Base-by-base conservation (phyloP, 2,888 invertebrate species). In the Torymus texanus region DNA sequence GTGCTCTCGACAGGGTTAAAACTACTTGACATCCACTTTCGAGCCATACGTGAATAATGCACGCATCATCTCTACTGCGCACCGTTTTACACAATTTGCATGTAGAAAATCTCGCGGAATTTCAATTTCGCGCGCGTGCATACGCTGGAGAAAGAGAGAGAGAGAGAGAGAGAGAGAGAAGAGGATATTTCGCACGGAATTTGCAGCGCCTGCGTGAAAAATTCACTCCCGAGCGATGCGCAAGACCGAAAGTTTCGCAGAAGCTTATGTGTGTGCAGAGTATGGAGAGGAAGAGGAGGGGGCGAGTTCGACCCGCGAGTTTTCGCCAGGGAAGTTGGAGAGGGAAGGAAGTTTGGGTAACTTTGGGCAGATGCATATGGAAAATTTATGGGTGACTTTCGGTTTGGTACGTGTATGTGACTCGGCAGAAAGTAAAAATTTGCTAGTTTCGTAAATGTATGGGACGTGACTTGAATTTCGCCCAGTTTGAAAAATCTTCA, bases 41-140 rank as follows among this genome's bases (percentile, higher is more conserved):
- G 53, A 29, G 55, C 29, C 67, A 75, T 68, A 75, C 67, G 61
- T 61, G 75, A 75, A 75, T 75, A 75, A 75, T 75, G 68, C 68
- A 75, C 58, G 53, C 14, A 5, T 18, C 5, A 53, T 50, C 50
- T 21, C 50, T 24, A 21, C 18, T 8, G 18, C 29, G 14, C 65
- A 18, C 18, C 41, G 41, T 51, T 66, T 66, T 74, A 51, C 74
- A 65, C 56, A 58, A 74, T 74, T 65, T 74, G 56, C 73, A 65
- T 65, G 55, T 50, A 29, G 29, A 58, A 65, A 74, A 74, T 63
- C 8, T 21, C 18, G n/a, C 55, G 29, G 14, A 29, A 74, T 56
- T 65, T 63, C 41, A 74, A 65, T 74, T 74, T 65, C 50, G 16
- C 13, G 63, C 8, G 24, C 21, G 29, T 21, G 21, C 21, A 21